phyloP scores from a whole-genome alignment of 2,888 invertebrate genomes.

The Drosophila cyrtoloma region DNA sequence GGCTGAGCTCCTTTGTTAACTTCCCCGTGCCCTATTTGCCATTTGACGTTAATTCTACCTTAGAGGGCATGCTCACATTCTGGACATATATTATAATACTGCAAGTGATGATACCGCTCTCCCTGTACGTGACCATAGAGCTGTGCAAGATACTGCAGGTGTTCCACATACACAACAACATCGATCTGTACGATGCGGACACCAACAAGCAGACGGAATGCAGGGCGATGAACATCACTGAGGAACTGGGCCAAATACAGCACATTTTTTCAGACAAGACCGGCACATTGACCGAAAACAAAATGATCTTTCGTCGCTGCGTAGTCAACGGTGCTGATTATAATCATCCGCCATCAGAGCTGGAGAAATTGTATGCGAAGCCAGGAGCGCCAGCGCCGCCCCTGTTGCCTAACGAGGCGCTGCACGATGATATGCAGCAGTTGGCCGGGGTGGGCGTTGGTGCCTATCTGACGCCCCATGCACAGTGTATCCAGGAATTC shows the following conservation, averaged over 20 bases:
- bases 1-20: slow-evolving; percentile 87
- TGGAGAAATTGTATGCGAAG: slow-evolving; percentile 86
- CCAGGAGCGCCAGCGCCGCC: slow-evolving; percentile 86
- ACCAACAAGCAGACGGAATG: slow-evolving; percentile 94
- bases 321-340: slow-evolving; percentile 96
- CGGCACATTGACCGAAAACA: slow-evolving; percentile 98
- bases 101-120: slow-evolving; percentile 98
- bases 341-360: slow-evolving; percentile 91
- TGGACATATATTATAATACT: slow-evolving; percentile 98
- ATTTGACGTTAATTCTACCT: slow-evolving; percentile 87
- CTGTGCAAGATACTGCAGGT: slow-evolving; percentile 98
- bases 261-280: slow-evolving; percentile 99
- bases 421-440: slow-evolving; percentile 86
- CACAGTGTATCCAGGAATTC: slow-evolving; percentile 93
- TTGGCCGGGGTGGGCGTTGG: slow-evolving; percentile 75
- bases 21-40: slow-evolving; percentile 90
- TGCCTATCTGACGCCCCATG: slow-evolving; percentile 86
- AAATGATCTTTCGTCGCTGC: slow-evolving; percentile 97
- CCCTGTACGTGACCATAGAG: slow-evolving; percentile 98
- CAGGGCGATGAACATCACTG: slow-evolving; percentile 97
- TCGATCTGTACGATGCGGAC: slow-evolving; percentile 93
- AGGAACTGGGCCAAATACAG: slow-evolving; percentile 97
- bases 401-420: slow-evolving; percentile 86
- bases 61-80: slow-evolving; percentile 94
- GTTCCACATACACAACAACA: slow-evolving; percentile 96